Percentiles rank a stretch among this genome's conserved stretches.
Evolutionary conservation across 2,797 vertebrate species (phyloP).

Genomic region (Takifugu rubripes): DNA sequence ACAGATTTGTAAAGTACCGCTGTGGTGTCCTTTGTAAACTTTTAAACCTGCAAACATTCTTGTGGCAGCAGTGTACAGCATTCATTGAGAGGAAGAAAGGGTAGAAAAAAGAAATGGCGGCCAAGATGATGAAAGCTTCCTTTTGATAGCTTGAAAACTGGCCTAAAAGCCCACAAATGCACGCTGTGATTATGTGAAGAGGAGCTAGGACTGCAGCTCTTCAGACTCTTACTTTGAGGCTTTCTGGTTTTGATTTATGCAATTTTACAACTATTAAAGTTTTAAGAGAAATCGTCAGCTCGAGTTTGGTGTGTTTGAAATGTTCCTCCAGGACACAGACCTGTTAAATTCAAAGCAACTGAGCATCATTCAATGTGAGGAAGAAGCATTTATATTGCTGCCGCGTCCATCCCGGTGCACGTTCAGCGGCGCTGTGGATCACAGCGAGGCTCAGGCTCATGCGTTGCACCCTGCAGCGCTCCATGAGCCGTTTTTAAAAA

Average conservation of each 20-base stretch:
- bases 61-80: not conserved
- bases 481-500: not conserved
- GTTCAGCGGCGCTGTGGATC: not conserved
- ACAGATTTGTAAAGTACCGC: no score
- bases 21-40: not conserved
- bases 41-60: not conserved
- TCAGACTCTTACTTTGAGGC: not conserved
- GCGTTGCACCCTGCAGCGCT: slow-evolving; percentile 1
- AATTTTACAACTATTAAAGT: not conserved
- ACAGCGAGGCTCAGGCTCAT: slow-evolving; percentile 6
- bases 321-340: not conserved
- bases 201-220: slow-evolving; percentile 10
- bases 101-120: slow-evolving; percentile 2
- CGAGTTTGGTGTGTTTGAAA: no score
- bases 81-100: slow-evolving; percentile 5
- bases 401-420: not conserved
- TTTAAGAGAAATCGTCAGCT: no score
- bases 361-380: not conserved
- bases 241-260: not conserved
- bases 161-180: slow-evolving; percentile 23
- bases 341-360: not conserved
- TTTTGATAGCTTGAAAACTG: slow-evolving; percentile 7
- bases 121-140: slow-evolving; percentile 34
- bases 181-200: slow-evolving; percentile 19
- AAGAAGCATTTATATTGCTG: not conserved